A percentile compares a stretch with the other conserved stretches of the same genome.
phyloP scores from a whole-genome alignment of 2,797 vertebrate genomes.

The Cetoscarus ocellatus region DNA sequence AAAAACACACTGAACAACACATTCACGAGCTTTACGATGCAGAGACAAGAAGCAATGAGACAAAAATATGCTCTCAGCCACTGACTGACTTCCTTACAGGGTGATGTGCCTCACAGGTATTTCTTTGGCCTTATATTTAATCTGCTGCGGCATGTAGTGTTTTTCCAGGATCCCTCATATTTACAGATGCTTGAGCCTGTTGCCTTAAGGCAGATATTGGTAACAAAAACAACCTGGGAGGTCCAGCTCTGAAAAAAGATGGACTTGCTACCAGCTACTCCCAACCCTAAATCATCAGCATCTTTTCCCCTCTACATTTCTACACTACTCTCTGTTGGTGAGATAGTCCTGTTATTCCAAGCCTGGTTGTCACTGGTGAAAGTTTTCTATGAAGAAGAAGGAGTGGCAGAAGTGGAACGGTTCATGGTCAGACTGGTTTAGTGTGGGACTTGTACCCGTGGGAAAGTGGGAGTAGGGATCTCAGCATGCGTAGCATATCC shows the following conservation, averaged over 20 bases:
- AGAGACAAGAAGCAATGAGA: not conserved
- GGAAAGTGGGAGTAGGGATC: conserved; percentile 49
- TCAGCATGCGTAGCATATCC: conserved; percentile 25
- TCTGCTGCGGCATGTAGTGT: conserved; percentile 49
- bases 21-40: not conserved
- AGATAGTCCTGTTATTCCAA: conserved; percentile 10
- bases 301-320: conserved; percentile 4
- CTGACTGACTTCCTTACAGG: conserved; percentile 9
- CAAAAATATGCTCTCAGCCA: conserved; percentile 15
- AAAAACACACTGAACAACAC: conserved; percentile 26
- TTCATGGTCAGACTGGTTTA: conserved; percentile 46
- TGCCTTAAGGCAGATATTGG: conserved; percentile 23
- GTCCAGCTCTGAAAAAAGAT: conserved; percentile 49
- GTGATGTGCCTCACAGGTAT: conserved; percentile 56
- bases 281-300: not conserved
- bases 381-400: conserved; percentile 14
- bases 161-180: conserved; percentile 60
- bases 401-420: conserved; percentile 24
- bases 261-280: conserved; percentile 34
- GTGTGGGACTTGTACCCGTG: conserved; percentile 59
- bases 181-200: conserved; percentile 50
- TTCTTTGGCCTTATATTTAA: conserved; percentile 53
- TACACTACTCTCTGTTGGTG: conserved; percentile 17
- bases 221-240: conserved; percentile 66
- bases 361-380: conserved; percentile 1